Evolutionary conservation across 2,113 vertebrate species (phyloP).

Genomic region (Rallus limicola): DNA sequence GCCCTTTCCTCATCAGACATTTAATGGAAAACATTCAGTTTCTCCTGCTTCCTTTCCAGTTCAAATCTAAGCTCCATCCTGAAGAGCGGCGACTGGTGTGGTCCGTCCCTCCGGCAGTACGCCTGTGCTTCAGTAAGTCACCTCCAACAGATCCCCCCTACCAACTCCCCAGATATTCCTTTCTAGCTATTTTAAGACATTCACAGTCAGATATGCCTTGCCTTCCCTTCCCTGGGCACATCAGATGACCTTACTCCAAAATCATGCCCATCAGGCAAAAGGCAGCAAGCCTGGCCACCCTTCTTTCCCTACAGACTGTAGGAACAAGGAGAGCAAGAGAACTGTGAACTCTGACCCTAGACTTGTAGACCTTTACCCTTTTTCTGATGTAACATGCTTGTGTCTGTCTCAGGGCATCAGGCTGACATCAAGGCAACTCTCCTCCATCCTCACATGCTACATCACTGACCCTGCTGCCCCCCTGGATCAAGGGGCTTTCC

Average conservation of each 20-base stretch:
- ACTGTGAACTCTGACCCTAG: background rate
- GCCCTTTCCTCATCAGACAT: background rate
- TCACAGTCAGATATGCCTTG: background rate
- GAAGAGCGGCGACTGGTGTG: background rate
- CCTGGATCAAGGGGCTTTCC: conserved; percentile 7
- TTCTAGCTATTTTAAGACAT: background rate
- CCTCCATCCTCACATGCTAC: conserved; percentile 2
- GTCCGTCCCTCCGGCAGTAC: background rate
- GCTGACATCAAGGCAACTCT: background rate
- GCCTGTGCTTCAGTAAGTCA: conserved; percentile 23
- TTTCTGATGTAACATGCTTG: background rate
- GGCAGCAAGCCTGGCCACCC: background rate
- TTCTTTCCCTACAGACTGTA: background rate
- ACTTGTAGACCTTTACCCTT: background rate
- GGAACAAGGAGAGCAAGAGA: background rate
- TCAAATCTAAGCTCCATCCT: background rate
- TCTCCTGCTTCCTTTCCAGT: background rate
- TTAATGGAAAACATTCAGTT: background rate
- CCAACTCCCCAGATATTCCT: background rate
- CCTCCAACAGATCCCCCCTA: background rate
- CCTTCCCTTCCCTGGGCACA: background rate
- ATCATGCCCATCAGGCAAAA: background rate
- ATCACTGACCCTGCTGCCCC: background rate
- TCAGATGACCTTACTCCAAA: background rate
- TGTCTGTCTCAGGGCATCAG: background rate